These are phyloP conservation scores for Micrastur ruficollis DNA, from an alignment of 2,797 vertebrate genomes.

Conservation along the genomic window DNA sequence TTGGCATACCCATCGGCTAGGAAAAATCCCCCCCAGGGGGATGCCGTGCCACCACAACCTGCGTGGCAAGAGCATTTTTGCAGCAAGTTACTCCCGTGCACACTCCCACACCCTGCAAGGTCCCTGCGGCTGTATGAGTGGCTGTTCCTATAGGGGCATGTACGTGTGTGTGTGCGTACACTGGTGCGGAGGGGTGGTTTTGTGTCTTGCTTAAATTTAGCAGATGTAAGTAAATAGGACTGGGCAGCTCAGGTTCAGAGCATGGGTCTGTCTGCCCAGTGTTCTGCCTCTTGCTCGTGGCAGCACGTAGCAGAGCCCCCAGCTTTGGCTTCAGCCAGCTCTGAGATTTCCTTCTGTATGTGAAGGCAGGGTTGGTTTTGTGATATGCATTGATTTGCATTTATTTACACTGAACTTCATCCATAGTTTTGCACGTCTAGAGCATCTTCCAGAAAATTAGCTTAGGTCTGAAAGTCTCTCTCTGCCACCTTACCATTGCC, in stretches of 20 bases:
- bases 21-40: neutral
- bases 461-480: neutral
- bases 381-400: neutral
- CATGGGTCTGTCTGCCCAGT: neutral
- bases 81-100: fast-evolving
- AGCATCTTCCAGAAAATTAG: neutral
- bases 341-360: neutral
- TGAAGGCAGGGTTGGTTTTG: neutral
- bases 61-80: fast-evolving
- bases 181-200: neutral
- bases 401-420: neutral
- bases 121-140: fast-evolving
- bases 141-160: neutral
- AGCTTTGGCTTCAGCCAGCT: neutral
- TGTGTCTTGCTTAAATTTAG: neutral
- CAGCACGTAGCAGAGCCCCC: neutral
- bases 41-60: neutral
- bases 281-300: neutral
- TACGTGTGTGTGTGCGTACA: fast-evolving
- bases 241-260: neutral
- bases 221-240: neutral
- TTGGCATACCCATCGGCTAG: neutral
- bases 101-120: fast-evolving
- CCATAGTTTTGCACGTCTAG: neutral
- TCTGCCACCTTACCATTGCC: neutral